phyloP scores from a whole-genome alignment of 2,888 invertebrate genomes.

The Drosophila colorata region DNA sequence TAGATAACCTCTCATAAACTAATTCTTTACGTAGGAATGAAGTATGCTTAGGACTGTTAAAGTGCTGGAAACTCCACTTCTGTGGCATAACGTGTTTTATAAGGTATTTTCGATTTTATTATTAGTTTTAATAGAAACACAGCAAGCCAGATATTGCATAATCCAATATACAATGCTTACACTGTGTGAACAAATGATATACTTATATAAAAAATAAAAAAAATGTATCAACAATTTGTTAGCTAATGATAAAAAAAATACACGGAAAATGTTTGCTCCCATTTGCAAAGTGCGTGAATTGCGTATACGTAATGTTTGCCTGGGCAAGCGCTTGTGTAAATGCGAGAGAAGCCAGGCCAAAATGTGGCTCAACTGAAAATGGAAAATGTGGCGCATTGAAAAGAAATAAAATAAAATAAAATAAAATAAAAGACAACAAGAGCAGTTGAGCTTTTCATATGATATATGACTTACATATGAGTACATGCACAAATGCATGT shows the following conservation, averaged over 20 bases:
- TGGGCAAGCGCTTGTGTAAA: neutral
- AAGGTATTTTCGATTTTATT: too few relatives aligned
- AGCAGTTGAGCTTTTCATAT: slow-evolving; percentile 18
- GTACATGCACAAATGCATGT: neutral
- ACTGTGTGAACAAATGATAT: too few relatives aligned
- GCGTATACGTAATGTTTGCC: slow-evolving; percentile 15
- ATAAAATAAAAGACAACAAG: neutral
- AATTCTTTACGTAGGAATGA: too few relatives aligned
- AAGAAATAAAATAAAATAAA: neutral
- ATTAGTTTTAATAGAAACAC: too few relatives aligned
- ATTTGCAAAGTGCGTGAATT: neutral
- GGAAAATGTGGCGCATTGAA: slow-evolving; percentile 22
- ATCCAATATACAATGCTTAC: too few relatives aligned
- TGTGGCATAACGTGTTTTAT: too few relatives aligned
- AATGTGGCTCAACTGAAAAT: slow-evolving; percentile 7
- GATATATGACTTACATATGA: slow-evolving; percentile 38
- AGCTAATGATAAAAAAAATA: neutral
- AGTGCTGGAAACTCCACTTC: too few relatives aligned
- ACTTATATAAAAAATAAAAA: too few relatives aligned
- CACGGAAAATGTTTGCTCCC: neutral
- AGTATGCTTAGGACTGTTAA: too few relatives aligned
- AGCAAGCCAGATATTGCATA: too few relatives aligned
- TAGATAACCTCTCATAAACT: too few relatives aligned
- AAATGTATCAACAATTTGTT: too few relatives aligned
- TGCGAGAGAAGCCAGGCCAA: neutral